Evolutionary conservation across 2,797 vertebrate species (phyloP).

Genomic region (Girardinus metallicus): DNA sequence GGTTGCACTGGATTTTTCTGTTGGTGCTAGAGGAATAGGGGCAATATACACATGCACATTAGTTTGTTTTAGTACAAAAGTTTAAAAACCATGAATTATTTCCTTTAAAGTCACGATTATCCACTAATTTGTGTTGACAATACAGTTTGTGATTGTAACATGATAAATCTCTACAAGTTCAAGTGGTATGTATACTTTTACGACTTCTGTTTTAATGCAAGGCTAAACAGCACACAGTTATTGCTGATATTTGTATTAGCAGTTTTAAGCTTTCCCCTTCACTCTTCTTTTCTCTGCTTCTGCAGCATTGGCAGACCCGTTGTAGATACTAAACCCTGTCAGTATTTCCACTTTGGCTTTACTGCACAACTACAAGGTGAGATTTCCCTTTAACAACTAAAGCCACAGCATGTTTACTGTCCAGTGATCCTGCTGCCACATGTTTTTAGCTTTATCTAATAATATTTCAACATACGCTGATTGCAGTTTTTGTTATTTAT

Average conservation of each 20-base stretch:
- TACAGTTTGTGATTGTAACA: neutral
- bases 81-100: neutral
- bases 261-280: conserved; percentile 3
- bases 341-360: conserved; percentile 58
- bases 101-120: neutral
- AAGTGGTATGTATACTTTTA: neutral
- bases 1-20: neutral
- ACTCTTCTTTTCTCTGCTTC: conserved; percentile 38
- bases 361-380: conserved; percentile 75
- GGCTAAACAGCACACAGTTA: neutral
- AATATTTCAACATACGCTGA: neutral
- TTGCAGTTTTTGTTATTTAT: neutral
- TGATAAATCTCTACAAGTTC: neutral
- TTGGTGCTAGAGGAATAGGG: neutral
- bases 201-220: neutral
- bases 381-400: conserved; percentile 38
- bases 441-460: conserved; percentile 8
- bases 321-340: conserved; percentile 74
- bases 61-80: neutral
- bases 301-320: conserved; percentile 71
- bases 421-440: conserved; percentile 7
- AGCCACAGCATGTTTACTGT: conserved; percentile 30
- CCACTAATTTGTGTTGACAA: neutral
- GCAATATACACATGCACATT: neutral
- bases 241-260: neutral